Evolutionary conservation across 1,140 invertebrate genomes (phyloP).

Genomic region (Sarcophaga peregrina): DNA sequence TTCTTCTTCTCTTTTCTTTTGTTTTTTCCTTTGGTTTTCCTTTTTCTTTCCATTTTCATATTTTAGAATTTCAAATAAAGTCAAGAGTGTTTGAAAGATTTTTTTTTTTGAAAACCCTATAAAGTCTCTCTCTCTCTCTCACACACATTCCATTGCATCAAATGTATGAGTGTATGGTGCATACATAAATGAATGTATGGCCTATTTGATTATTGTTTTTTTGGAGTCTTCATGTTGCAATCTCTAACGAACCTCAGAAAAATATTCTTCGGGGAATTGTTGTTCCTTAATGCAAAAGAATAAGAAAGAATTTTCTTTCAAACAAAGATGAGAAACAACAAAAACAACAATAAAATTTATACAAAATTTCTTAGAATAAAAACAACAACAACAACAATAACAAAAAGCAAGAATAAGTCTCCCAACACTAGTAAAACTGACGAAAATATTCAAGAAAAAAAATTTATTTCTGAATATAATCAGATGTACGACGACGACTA

Average conservation of each 20-base stretch:
- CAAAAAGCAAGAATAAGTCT: neutral
- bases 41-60: neutral
- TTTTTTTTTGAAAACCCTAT: neutral
- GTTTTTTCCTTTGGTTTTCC: neutral
- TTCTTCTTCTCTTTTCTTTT: too few species aligned
- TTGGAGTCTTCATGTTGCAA: neutral
- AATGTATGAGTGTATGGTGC: neutral
- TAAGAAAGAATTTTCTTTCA: neutral
- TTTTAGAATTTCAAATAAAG: constrained; percentile 19
- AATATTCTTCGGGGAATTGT: neutral
- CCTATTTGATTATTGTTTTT: too few species aligned
- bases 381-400: too few species aligned
- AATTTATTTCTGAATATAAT: neutral
- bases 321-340: neutral
- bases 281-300: neutral
- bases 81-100: constrained; percentile 1
- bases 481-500: neutral
- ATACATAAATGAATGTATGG: too few species aligned
- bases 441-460: neutral
- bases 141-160: too few species aligned
- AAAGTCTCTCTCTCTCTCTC: neutral
- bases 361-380: too few species aligned
- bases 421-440: constrained; percentile 3
- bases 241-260: neutral
- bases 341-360: too few species aligned